phyloP scores from a whole-genome alignment of 2,888 invertebrate genomes.

The Clusia tigrina region DNA sequence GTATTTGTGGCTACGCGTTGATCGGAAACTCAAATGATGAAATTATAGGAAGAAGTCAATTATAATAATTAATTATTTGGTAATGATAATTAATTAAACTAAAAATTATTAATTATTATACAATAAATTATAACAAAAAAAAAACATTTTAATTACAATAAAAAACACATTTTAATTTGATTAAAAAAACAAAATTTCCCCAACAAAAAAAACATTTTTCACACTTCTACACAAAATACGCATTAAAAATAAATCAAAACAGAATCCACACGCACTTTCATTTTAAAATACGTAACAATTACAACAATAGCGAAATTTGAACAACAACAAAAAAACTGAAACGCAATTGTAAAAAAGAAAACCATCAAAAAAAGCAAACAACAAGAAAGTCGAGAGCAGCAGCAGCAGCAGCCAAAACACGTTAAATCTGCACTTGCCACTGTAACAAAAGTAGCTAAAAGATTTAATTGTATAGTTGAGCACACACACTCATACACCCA shows the following conservation, averaged over 20 bases:
- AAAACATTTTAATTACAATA: too few relatives aligned
- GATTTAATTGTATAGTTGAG: conserved; percentile 28
- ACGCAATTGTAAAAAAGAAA: conserved; percentile 19
- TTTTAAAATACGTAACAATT: conserved; percentile 5
- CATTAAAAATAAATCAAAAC: neutral
- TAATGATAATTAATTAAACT: too few relatives aligned
- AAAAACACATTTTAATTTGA: too few relatives aligned
- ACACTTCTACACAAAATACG: too few relatives aligned
- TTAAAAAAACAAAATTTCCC: too few relatives aligned
- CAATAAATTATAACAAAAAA: too few relatives aligned
- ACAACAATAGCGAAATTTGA: conserved; percentile 14
- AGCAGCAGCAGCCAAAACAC: conserved; percentile 10
- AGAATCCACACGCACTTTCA: conserved; percentile 18
- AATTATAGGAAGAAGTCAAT: too few relatives aligned
- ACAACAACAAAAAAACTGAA: conserved; percentile 11
- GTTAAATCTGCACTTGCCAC: conserved; percentile 24
- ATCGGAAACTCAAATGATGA: too few relatives aligned
- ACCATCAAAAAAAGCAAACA: neutral
- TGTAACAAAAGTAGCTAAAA: conserved; percentile 20
- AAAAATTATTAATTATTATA: too few relatives aligned
- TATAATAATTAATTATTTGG: too few relatives aligned
- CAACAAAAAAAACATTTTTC: too few relatives aligned
- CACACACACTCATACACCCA: neutral
- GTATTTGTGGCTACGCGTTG: too few relatives aligned
- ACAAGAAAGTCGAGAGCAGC: neutral